Conservation (phyloP, 2,797 vertebrate genomes). For the Enteromius afrohamiltoni region DNA sequence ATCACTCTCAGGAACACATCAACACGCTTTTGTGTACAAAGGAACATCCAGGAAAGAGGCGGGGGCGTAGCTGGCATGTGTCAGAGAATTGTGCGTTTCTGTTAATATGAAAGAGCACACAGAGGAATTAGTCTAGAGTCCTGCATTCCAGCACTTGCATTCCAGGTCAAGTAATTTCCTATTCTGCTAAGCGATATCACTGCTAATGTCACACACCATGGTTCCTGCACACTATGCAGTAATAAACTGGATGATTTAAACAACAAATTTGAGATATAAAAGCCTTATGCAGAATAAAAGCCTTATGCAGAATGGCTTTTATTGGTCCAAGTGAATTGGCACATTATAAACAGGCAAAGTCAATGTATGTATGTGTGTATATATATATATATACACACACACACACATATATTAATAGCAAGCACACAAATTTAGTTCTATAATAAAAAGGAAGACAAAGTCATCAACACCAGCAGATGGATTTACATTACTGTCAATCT, state of each 20-base stretch:
- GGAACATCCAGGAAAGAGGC: constrained; percentile 29
- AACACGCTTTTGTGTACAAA: constrained; percentile 33
- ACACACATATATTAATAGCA: background rate
- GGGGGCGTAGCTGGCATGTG: constrained; percentile 1
- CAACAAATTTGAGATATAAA: background rate
- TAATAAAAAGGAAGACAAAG: background rate
- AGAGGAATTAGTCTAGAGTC: constrained; percentile 32
- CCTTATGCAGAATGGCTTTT: background rate
- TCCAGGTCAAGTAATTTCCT: constrained; percentile 40
- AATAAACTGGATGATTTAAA: background rate
- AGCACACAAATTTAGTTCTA: constrained; percentile 1
- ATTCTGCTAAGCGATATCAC: constrained; percentile 9
- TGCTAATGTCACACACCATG: background rate
- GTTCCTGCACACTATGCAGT: background rate
- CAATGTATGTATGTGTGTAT: background rate
- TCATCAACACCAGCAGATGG: background rate
- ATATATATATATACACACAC: background rate
- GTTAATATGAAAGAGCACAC: constrained; percentile 27
- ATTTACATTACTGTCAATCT: constrained; percentile 27
- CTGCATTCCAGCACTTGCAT: constrained; percentile 31
- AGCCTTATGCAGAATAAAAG: too few relatives aligned
- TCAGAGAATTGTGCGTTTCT: background rate
- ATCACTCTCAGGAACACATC: constrained; percentile 62
- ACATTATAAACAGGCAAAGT: background rate
- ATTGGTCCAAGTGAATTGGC: background rate